These are phyloP conservation scores for Drosophila simulans DNA, from an alignment of 1,140 invertebrate genomes.

Conservation along the genomic window DNA sequence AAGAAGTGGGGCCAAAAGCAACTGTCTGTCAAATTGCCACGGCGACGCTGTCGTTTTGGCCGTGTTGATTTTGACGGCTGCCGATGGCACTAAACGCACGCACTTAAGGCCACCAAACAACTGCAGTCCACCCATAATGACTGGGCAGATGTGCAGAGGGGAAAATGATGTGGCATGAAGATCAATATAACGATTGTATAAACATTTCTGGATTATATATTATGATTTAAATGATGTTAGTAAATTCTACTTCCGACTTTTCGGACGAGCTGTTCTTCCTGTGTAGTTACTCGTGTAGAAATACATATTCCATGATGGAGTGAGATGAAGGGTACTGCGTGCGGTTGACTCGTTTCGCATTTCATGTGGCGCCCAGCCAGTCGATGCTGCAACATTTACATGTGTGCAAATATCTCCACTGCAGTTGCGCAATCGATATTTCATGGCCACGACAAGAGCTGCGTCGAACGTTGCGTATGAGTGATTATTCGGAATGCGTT, in stretches of 20 bases:
- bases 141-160: constrained; percentile 3
- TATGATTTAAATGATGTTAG: no score
- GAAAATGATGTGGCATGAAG: not conserved
- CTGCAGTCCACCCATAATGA: constrained; percentile 64
- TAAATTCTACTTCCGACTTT: not conserved
- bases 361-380: constrained; percentile 31
- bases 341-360: constrained; percentile 71
- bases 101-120: constrained; percentile 70
- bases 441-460: constrained; percentile 64
- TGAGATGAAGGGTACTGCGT: constrained; percentile 2
- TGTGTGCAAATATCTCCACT: not conserved
- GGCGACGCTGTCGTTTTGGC: constrained; percentile 29
- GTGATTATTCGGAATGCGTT: constrained; percentile 60
- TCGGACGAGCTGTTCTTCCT: no score
- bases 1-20: not conserved
- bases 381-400: constrained; percentile 31
- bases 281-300: not conserved
- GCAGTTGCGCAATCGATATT: constrained; percentile 76
- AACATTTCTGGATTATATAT: not conserved
- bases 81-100: constrained; percentile 78
- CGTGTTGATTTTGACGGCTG: constrained; percentile 78
- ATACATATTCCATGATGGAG: not conserved
- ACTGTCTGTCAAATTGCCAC: constrained; percentile 64
- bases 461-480: constrained; percentile 71
- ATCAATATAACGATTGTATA: no score